Conservation (phyloP, 2,113 vertebrate genomes). For the Fregata magnificens region DNA sequence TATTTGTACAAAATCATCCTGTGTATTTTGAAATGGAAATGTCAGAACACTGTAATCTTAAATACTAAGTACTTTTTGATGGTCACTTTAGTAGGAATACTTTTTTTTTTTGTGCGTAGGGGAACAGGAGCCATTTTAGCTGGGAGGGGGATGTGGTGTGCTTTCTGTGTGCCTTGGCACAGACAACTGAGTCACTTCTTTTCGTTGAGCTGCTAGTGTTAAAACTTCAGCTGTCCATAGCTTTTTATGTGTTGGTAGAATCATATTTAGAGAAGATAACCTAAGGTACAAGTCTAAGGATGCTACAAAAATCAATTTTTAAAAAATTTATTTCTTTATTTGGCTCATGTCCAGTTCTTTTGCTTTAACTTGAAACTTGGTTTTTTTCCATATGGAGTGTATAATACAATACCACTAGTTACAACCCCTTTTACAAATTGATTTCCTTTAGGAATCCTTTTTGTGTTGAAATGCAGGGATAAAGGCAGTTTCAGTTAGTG, state of each 20-base stretch:
- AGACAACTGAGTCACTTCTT: background rate
- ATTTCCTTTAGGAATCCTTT: background rate
- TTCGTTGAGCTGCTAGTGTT: background rate
- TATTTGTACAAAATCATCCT: background rate
- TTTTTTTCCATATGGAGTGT: background rate
- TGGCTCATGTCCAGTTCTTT: background rate
- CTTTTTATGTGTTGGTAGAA: background rate
- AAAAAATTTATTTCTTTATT: background rate
- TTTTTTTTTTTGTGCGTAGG: fast-evolving
- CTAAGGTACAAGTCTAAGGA: background rate
- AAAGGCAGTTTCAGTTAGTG: background rate
- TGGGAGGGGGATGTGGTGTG: background rate
- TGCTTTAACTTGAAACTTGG: background rate
- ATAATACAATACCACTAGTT: background rate
- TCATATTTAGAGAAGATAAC: background rate
- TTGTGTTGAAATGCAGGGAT: background rate
- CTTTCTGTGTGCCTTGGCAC: background rate
- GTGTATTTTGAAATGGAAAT: background rate
- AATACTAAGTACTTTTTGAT: background rate
- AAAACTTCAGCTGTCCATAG: background rate
- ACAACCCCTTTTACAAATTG: background rate
- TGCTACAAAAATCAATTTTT: background rate
- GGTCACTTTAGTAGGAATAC: background rate
- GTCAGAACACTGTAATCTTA: background rate
- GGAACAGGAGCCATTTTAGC: background rate